These are phyloP conservation scores for Osmoderma eremita DNA, from an alignment of 2,888 invertebrate genomes.

Conservation along the genomic window DNA sequence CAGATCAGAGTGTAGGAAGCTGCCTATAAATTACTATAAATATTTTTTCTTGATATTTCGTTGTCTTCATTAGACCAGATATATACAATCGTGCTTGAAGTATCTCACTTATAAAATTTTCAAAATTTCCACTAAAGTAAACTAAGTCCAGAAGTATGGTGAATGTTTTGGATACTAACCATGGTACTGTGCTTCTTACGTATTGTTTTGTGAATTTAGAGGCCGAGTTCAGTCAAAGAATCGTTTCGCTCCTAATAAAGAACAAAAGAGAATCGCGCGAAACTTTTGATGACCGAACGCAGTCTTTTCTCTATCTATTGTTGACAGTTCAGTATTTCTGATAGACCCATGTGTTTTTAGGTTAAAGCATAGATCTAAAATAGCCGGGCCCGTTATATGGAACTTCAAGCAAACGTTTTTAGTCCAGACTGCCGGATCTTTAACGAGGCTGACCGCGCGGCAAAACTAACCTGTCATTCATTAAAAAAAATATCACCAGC, in stretches of 20 bases:
- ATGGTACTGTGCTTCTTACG: constrained; percentile 12
- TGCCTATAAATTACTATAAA: too few species aligned
- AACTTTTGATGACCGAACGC: constrained; percentile 36
- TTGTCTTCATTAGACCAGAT: too few species aligned
- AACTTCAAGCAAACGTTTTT: constrained; percentile 31
- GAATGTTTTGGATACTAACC: constrained; percentile 16
- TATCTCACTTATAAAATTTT: too few species aligned
- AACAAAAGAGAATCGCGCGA: constrained; percentile 4
- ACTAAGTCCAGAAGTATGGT: too few species aligned
- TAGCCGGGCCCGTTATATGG: constrained; percentile 32
- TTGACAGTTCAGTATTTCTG: constrained; percentile 32
- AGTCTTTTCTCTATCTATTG: constrained; percentile 18
- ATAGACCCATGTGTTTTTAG: constrained; percentile 35
- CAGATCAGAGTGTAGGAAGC: too few species aligned
- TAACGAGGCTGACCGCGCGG: constrained; percentile 32
- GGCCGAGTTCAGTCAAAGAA: constrained; percentile 37
- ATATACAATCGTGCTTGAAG: too few species aligned
- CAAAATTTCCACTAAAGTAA: too few species aligned
- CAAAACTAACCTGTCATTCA: constrained; percentile 35
- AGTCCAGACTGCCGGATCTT: constrained; percentile 33
- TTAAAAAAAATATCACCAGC: constrained; percentile 35
- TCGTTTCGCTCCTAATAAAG: constrained; percentile 12
- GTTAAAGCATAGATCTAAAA: constrained; percentile 35
- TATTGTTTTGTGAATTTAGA: constrained; percentile 32
- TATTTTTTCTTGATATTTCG: too few species aligned